Base-by-base conservation (phyloP, 2,888 invertebrate genomes). In the Tiliacea citrago region DNA sequence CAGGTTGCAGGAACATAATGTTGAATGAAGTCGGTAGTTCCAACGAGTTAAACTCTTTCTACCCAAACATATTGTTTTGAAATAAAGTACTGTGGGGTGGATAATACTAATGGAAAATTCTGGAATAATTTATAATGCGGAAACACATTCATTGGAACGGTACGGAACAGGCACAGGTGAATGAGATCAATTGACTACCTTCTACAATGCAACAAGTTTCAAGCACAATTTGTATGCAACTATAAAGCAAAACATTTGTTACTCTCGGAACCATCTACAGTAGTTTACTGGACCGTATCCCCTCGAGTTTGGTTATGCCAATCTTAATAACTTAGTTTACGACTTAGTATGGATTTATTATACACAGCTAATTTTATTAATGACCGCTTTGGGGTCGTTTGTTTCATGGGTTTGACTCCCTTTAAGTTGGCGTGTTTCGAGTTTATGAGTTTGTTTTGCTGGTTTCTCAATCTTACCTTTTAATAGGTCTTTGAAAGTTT, bases 361-460 rank as follows among this genome's bases (percentile, higher is more conserved):
- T 73, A 78, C 67, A 69, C 49, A 39, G 39, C 74, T 70, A 78
- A 81, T 83, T 84, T 81, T 81, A 84, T 83, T 84, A 83, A 81
- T 78, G 81, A 83, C 72, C 83, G 60, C 83, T 74, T 65, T 35
- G 74, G 82, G 80, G 65, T 68, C n/a, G n/a, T 70, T 77, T 78
- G 68, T 67, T 61, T 72, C 29, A 45, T 51, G 60, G 7, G 68
- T 60, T n/a, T 73, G 61, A 53, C 55, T 3, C 60, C 51, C 42
- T 42, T 65, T 60, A 67, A 68, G 63, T 55, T 57, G 12, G 35
- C 24, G 16, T 49, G 45, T 61, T 78, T 60, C 5, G 21, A 42
- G 78, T 78, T 77, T 78, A 55, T 70, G 57, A 55, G 42, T 57
- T 67, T 65, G 63, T 49, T 63, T 57, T 71, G 45, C 6, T 68